Percentiles rank a stretch among this genome's conserved stretches.
Evolutionary conservation across 2,888 invertebrate species (phyloP).

Genomic region (Iphiclides podalirius): DNA sequence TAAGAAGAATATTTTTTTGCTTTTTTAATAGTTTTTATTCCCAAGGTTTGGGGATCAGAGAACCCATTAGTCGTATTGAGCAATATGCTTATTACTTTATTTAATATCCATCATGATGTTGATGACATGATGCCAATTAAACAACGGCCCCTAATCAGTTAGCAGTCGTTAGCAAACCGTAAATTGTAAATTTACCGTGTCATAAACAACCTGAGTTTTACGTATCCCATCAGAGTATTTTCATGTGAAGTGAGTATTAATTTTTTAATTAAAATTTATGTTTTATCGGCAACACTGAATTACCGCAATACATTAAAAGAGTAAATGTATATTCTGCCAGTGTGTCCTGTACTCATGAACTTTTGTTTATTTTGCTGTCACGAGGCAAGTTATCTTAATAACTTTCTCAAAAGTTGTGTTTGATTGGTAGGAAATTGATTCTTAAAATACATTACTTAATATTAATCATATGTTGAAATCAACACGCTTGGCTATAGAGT

Average conservation of each 20-base stretch:
- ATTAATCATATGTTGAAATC: no score
- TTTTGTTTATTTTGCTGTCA: background rate
- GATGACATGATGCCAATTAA: background rate
- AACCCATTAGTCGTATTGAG: background rate
- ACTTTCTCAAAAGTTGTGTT: no score
- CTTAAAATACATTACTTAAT: no score
- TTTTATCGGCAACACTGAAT: constrained; percentile 1
- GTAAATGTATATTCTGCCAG: background rate
- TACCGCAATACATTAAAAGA: background rate
- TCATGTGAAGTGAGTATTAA: background rate
- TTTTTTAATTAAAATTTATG: constrained; percentile 1
- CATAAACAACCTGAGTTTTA: constrained; percentile 5
- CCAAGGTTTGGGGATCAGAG: background rate
- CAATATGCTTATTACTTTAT: background rate
- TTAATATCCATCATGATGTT: background rate
- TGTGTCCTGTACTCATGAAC: background rate
- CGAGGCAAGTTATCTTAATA: no score
- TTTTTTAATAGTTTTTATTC: background rate
- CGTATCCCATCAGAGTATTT: background rate
- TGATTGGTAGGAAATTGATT: no score
- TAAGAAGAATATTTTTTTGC: no score
- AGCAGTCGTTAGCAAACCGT: background rate
- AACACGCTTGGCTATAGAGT: no score
- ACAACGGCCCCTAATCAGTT: background rate
- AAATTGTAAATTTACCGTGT: constrained; percentile 6